Percentiles rank a stretch among this genome's conserved stretches.
These are phyloP conservation scores for Salvelinus alpinus DNA, from an alignment of 2,113 vertebrate genomes.

Conservation along the genomic window DNA sequence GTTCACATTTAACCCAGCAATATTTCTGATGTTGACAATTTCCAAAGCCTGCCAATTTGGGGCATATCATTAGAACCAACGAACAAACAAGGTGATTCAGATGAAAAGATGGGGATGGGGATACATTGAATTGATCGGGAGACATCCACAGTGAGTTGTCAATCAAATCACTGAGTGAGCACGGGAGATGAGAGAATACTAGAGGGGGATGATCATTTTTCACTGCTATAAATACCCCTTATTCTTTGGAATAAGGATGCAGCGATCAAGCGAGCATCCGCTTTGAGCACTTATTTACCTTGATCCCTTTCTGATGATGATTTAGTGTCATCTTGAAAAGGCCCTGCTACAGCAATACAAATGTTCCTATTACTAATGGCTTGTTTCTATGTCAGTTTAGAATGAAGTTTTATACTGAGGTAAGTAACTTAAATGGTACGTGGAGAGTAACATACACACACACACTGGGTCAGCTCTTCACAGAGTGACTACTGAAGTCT, in stretches of 20 bases:
- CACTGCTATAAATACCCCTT: slow-evolving; percentile 2
- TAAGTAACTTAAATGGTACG: too few relatives aligned
- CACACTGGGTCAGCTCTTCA: too few relatives aligned
- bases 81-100: slow-evolving; percentile 28
- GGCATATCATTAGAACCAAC: slow-evolving; percentile 24
- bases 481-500: too few relatives aligned
- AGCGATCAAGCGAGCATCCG: slow-evolving; percentile 28
- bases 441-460: too few relatives aligned
- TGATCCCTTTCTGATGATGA: slow-evolving; percentile 35
- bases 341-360: too few relatives aligned
- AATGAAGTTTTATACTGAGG: too few relatives aligned
- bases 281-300: slow-evolving; percentile 20
- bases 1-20: slow-evolving; percentile 24
- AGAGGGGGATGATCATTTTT: slow-evolving; percentile 17
- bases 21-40: slow-evolving; percentile 13
- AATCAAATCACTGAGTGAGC: slow-evolving; percentile 45
- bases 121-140: slow-evolving; percentile 36
- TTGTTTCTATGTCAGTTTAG: too few relatives aligned
- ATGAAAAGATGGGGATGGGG: slow-evolving; percentile 29
- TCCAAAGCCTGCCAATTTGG: slow-evolving; percentile 19
- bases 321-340: slow-evolving; percentile 22
- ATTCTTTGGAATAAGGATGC: slow-evolving; percentile 11
- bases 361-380: too few relatives aligned
- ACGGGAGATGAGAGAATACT: slow-evolving; percentile 22
- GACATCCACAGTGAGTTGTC: slow-evolving; percentile 40